Percentiles rank a stretch among this genome's conserved stretches.
Conservation (phyloP, 2,113 vertebrate species). For the Cynoglossus semilaevis region DNA sequence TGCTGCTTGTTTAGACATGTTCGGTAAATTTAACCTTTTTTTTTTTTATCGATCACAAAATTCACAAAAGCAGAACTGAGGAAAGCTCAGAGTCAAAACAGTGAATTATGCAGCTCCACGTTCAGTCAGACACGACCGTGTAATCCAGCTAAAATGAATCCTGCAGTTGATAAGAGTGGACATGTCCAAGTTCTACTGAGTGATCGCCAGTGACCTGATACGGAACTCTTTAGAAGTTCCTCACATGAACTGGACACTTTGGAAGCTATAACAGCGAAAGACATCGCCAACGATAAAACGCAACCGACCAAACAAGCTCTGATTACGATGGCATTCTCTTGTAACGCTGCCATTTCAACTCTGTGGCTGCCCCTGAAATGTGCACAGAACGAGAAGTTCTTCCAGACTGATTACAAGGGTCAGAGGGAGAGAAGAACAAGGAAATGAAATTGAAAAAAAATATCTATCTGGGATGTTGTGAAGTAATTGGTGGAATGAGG, state of each 20-base stretch:
- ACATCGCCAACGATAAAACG: slow-evolving; percentile 36
- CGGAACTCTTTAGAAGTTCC: not conserved
- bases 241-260: no score
- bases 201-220: not conserved
- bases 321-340: slow-evolving; percentile 40
- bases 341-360: slow-evolving; percentile 38
- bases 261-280: slow-evolving; percentile 17
- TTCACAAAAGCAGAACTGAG: no score
- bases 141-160: no score
- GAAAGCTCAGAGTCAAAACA: no score
- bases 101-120: no score
- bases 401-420: slow-evolving; percentile 33
- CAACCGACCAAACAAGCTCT: slow-evolving; percentile 45
- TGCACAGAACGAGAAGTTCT: slow-evolving; percentile 21
- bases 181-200: slow-evolving; percentile 17
- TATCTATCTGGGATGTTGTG: slow-evolving; percentile 32
- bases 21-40: no score
- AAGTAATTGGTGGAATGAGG: slow-evolving; percentile 45
- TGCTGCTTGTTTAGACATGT: no score
- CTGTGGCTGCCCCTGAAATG: slow-evolving; percentile 6
- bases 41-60: no score
- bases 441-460: slow-evolving; percentile 37
- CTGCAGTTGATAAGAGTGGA: not conserved
- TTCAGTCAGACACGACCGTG: no score
- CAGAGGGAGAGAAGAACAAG: not conserved